A percentile compares a stretch with the other conserved stretches of the same genome.
Conservation (phyloP, 2,888 invertebrate species). For the Cylindroiulus punctatus region DNA sequence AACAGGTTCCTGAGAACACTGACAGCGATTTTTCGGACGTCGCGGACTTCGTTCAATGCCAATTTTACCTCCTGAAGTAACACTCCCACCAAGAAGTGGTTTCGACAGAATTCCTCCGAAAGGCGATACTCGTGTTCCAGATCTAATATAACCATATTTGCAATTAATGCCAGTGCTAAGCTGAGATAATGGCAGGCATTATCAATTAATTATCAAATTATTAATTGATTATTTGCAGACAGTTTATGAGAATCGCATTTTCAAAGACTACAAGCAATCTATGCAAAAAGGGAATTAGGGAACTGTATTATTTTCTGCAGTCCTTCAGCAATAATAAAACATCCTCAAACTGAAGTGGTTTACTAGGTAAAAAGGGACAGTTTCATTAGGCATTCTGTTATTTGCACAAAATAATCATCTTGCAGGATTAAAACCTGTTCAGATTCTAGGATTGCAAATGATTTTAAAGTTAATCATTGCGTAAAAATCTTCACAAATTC, state of each 20-base stretch:
- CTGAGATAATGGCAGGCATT: background rate
- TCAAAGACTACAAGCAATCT: slow-evolving; percentile 21
- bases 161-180: background rate
- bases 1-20: slow-evolving; percentile 83
- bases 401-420: background rate
- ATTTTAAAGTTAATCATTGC: background rate
- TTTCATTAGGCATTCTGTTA: background rate
- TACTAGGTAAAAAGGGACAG: background rate
- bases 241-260: background rate
- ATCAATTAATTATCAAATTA: background rate
- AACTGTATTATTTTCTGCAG: background rate
- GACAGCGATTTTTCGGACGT: slow-evolving; percentile 83
- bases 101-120: slow-evolving; percentile 86
- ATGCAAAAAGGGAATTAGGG: background rate
- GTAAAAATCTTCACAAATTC: too few relatives aligned
- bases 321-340: background rate
- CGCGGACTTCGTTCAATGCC: slow-evolving; percentile 84
- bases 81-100: slow-evolving; percentile 90
- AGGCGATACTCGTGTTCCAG: slow-evolving; percentile 67
- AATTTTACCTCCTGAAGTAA: slow-evolving; percentile 87
- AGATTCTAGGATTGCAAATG: background rate
- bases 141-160: slow-evolving; percentile 55
- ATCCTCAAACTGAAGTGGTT: background rate
- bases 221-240: slow-evolving; percentile 20
- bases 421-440: background rate